Base-by-base conservation (phyloP, 2,797 vertebrate species). In the Holocentrus rufus region DNA sequence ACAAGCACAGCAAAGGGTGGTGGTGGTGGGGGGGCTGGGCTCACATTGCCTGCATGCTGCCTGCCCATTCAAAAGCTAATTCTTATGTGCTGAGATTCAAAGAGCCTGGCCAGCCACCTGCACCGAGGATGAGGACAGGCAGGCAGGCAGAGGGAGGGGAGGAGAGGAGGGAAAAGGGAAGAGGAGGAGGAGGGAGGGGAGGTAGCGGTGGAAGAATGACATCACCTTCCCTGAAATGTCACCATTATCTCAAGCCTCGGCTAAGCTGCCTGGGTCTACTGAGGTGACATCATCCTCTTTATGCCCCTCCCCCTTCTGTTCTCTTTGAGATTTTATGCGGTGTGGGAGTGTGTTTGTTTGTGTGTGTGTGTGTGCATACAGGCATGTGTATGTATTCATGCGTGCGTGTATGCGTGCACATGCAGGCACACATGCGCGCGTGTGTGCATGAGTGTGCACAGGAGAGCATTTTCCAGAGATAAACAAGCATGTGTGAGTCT, bases 201-300 rank as follows among this genome's bases (percentile, higher is more conserved):
- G 86, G 81, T 34, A 65, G 81, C 69, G 71, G 82, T 88, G 77
- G 76, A 88, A 91, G 87, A 89, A 92, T 93, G 93, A 93, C 93
- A 93, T 93, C 92, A 93, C 88, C 91, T 91, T 68, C 80, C 85
- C 90, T 88, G 89, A 92, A 92, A 92, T 91, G 91, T 93, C 91
- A 92, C 90, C 88, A 93, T 93, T 92, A 93, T 92, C 91, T 92
- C 90, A 91, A 90, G 85, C 91, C 85, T 77, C 67, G 59, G 91
- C 88, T 92, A 81, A 85, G 86, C 90, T 61, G 81, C 87, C 60
- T 65, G 54, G 25, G 55, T 34, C 88, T 87, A 84, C 82, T 87
- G 85, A 72, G 91, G 84, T 93, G 92, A 93, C 92, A 93, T 93
- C 92, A 93, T 92, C 85, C 82, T 83, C 70, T 81, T 54, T 62